Conservation (phyloP, 2,113 vertebrate species). For the Trachemys scripta region DNA sequence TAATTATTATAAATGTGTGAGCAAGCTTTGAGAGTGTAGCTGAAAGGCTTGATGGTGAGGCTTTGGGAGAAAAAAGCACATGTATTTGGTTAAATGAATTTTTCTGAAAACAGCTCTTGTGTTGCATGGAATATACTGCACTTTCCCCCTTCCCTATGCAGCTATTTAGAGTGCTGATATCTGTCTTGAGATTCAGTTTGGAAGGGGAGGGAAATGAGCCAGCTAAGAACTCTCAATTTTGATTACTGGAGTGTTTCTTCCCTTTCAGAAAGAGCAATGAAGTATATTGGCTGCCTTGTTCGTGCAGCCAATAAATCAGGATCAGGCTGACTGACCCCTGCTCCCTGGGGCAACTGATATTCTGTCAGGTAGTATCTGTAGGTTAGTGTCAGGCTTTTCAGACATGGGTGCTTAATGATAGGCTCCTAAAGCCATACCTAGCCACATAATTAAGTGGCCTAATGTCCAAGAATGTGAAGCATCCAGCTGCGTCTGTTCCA, state of each 20-base stretch:
- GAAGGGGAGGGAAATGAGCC: not conserved
- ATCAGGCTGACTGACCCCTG: accelerated
- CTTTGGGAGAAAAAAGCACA: not conserved
- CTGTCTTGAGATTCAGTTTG: not conserved
- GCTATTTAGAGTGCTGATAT: not conserved
- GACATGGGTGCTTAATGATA: not conserved
- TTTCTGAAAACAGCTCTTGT: not conserved
- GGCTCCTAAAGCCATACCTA: not conserved
- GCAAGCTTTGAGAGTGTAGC: not conserved
- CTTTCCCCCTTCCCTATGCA: not conserved
- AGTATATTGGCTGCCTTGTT: not conserved
- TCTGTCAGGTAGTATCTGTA: not conserved
- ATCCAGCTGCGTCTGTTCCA: not conserved
- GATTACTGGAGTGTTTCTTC: not conserved
- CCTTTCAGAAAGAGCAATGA: not conserved
- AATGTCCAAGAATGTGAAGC: not conserved
- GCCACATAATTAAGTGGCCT: not conserved
- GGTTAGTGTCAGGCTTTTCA: not conserved
- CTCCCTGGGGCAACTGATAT: not conserved
- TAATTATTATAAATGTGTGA: not conserved
- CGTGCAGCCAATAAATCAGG: not conserved
- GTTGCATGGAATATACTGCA: not conserved
- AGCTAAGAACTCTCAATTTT: not conserved
- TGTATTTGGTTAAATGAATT: not conserved
- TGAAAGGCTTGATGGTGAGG: not conserved